Evolutionary conservation across 2,113 vertebrate genomes (phyloP).

Genomic region (Elgaria multicarinata): DNA sequence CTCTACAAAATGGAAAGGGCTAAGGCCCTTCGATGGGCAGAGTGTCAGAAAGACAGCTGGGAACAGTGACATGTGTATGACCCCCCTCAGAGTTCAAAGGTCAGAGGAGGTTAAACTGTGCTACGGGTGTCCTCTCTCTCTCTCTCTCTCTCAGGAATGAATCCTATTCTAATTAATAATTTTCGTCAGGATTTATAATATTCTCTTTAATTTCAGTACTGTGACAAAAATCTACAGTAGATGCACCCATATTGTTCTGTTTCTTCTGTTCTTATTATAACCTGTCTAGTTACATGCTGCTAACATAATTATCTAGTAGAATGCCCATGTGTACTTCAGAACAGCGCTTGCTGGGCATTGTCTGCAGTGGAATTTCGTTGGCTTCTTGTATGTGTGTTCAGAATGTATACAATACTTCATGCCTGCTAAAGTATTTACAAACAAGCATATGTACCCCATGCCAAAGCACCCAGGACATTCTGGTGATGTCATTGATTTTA

Average conservation of each 20-base stretch:
- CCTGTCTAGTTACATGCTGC: background rate
- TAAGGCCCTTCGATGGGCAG: constrained; percentile 68
- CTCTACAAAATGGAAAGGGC: constrained; percentile 79
- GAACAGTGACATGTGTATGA: constrained; percentile 67
- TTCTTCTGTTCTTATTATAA: fast-evolving
- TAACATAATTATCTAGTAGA: constrained; percentile 3
- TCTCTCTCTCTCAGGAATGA: constrained; percentile 4
- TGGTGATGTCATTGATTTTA: background rate
- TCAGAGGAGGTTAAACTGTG: constrained; percentile 53
- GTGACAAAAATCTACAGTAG: background rate
- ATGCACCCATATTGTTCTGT: background rate
- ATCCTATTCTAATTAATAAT: background rate
- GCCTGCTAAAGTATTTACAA: background rate
- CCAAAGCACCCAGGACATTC: background rate
- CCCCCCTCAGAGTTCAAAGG: constrained; percentile 73
- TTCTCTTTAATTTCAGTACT: background rate
- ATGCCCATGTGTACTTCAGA: fast-evolving
- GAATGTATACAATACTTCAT: background rate
- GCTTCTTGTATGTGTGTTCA: background rate
- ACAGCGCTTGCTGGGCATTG: background rate
- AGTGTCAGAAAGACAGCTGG: constrained; percentile 71
- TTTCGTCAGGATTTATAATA: background rate
- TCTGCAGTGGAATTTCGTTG: constrained; percentile 3
- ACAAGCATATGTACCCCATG: background rate
- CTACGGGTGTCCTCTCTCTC: constrained; percentile 31